Conservation (phyloP, 2,888 invertebrate species). For the Trachelus tabidus region DNA sequence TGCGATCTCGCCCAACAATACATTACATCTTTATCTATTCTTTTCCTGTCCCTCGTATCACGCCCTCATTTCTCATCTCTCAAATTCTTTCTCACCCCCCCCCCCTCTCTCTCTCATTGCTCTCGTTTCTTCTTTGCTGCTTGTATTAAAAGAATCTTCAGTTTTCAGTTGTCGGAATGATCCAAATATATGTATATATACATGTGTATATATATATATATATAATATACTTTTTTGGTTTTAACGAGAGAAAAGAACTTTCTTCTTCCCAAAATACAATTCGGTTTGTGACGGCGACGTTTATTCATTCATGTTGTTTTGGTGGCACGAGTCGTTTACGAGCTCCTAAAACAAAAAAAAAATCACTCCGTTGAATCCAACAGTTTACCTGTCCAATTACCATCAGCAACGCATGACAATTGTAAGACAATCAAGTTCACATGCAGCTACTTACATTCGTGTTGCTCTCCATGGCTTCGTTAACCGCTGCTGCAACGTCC, state of each 20-base stretch:
- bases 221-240: constrained; percentile 66
- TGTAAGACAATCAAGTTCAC: neutral
- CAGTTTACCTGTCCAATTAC: neutral
- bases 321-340: constrained; percentile 59
- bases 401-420: neutral
- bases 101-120: constrained; percentile 18
- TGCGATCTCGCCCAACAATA: constrained; percentile 45
- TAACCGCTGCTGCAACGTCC: constrained; percentile 61
- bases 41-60: constrained; percentile 15
- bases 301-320: constrained; percentile 63
- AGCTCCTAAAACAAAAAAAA: constrained; percentile 55
- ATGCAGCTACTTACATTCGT: constrained; percentile 51
- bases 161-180: constrained; percentile 64
- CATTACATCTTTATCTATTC: constrained; percentile 28
- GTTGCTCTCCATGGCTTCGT: constrained; percentile 59
- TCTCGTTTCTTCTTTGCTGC: constrained; percentile 46
- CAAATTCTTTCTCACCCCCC: neutral
- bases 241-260: constrained; percentile 66
- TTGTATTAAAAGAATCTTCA: constrained; percentile 64
- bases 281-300: constrained; percentile 53
- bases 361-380: too few species aligned
- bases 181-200: constrained; percentile 54
- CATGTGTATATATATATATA: constrained; percentile 58
- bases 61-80: constrained; percentile 17
- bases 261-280: constrained; percentile 65